Conservation (phyloP, 2,888 invertebrate genomes). For the Rhingia rostrata region DNA sequence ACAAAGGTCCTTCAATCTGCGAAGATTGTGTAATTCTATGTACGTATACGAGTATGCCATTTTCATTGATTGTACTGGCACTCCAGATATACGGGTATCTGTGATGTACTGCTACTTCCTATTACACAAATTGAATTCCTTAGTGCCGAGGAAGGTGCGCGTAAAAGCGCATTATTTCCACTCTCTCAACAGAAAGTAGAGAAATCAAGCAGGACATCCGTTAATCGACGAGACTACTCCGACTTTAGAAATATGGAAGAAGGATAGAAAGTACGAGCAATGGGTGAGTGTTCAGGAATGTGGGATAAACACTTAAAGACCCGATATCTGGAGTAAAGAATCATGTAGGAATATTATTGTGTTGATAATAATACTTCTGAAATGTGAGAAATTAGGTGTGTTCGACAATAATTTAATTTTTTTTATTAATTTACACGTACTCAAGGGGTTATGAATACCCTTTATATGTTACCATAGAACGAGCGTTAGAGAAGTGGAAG, state of each 20-base stretch:
- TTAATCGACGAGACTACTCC: conserved; percentile 2
- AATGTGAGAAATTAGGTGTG: too few species aligned
- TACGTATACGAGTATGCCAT: not conserved
- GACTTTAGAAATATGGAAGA: not conserved
- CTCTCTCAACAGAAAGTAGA: not conserved
- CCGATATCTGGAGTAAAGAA: too few species aligned
- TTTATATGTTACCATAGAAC: too few species aligned
- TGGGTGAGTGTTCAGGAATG: too few species aligned
- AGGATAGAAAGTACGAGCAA: not conserved
- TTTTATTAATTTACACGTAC: too few species aligned
- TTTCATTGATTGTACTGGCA: not conserved
- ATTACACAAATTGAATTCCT: conserved; percentile 28
- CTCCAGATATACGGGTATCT: not conserved
- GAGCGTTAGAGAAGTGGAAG: too few species aligned
- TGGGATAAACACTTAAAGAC: not conserved
- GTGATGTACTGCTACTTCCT: not conserved
- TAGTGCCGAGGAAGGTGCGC: conserved; percentile 9
- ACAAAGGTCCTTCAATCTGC: not conserved
- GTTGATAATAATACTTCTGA: too few species aligned
- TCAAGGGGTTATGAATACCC: too few species aligned
- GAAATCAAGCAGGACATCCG: not conserved
- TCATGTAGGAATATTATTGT: too few species aligned
- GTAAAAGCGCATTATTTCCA: conserved; percentile 26
- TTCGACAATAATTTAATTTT: too few species aligned
- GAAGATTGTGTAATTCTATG: not conserved